These are phyloP conservation scores for Ivindomyrus marchei DNA, from an alignment of 2,113 vertebrate genomes.

Conservation along the genomic window DNA sequence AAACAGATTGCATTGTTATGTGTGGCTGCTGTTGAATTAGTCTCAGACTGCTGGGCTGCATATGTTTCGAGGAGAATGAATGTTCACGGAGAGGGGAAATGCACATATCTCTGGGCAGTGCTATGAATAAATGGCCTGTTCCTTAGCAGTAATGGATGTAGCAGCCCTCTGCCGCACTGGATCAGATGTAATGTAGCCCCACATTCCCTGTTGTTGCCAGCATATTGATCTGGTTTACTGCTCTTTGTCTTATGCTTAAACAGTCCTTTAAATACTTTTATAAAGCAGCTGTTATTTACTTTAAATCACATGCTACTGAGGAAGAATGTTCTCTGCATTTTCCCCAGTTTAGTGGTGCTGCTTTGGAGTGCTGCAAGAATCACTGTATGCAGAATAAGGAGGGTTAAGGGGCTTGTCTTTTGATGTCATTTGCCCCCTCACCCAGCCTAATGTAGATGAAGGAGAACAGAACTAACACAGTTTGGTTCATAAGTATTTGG, in stretches of 20 bases:
- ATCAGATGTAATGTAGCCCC: not conserved
- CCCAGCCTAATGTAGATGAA: not conserved
- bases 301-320: not conserved
- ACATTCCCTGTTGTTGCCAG: not conserved
- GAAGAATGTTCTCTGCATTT: not conserved
- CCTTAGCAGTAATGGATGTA: slow-evolving; percentile 17
- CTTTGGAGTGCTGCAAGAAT: not conserved
- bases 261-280: slow-evolving; percentile 1
- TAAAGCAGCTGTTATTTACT: not conserved
- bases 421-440: not conserved
- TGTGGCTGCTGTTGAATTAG: slow-evolving; percentile 18
- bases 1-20: slow-evolving; percentile 20
- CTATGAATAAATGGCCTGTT: slow-evolving; percentile 15
- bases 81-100: slow-evolving; percentile 18
- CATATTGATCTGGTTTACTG: slow-evolving; percentile 6
- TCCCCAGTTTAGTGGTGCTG: not conserved
- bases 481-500: not conserved
- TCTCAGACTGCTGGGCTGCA: slow-evolving; percentile 5
- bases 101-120: slow-evolving; percentile 20
- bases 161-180: not conserved
- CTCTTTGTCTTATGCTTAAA: slow-evolving; percentile 6
- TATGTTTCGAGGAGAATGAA: slow-evolving; percentile 18
- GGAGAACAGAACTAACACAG: not conserved
- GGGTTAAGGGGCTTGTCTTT: not conserved
- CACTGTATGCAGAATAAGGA: not conserved